A percentile compares a stretch with the other conserved stretches of the same genome.
phyloP scores from a whole-genome alignment of 30 jellyfish, hydroid and myxozoan species.

The Sanderia malayensis region DNA sequence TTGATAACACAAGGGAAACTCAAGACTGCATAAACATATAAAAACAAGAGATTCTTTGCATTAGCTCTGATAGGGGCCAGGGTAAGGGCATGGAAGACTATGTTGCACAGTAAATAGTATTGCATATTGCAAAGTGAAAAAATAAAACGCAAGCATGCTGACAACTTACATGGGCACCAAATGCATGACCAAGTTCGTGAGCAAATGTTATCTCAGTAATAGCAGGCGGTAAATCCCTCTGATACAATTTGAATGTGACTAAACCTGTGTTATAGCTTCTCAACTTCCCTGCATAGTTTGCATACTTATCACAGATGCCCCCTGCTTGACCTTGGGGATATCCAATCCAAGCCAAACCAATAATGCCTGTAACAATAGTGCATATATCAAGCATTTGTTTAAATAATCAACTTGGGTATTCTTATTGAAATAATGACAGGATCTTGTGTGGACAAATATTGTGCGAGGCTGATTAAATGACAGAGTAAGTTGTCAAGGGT shows the following conservation, averaged over 20 bases:
- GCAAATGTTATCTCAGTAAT: slow-evolving; percentile 90
- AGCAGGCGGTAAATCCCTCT: slow-evolving; percentile 90
- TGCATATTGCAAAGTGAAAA: background rate
- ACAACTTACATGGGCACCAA: slow-evolving; percentile 89
- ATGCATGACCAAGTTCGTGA: slow-evolving; percentile 94
- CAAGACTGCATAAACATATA: too few relatives aligned
- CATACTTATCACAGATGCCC: slow-evolving; percentile 94
- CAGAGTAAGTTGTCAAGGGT: too few relatives aligned
- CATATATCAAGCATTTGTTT: too few relatives aligned
- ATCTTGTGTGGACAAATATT: too few relatives aligned
- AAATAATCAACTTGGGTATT: too few relatives aligned
- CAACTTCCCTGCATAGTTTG: slow-evolving; percentile 74
- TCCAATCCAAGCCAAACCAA: slow-evolving; percentile 90
- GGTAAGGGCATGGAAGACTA: too few relatives aligned
- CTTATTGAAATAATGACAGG: too few relatives aligned
- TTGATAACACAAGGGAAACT: too few relatives aligned
- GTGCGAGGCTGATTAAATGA: too few relatives aligned
- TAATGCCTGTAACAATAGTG: too few relatives aligned
- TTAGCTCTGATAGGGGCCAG: too few relatives aligned
- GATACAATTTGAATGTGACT: slow-evolving; percentile 74
- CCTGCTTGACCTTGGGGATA: slow-evolving; percentile 98
- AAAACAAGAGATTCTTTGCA: too few relatives aligned
- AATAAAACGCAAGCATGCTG: background rate
- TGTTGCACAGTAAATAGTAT: background rate
- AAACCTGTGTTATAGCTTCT: slow-evolving; percentile 90